Evolutionary conservation across 2,113 vertebrate genomes (phyloP), one percentile per base, ranked within the genome.

Genomic region (Glareola pratincola): DNA sequence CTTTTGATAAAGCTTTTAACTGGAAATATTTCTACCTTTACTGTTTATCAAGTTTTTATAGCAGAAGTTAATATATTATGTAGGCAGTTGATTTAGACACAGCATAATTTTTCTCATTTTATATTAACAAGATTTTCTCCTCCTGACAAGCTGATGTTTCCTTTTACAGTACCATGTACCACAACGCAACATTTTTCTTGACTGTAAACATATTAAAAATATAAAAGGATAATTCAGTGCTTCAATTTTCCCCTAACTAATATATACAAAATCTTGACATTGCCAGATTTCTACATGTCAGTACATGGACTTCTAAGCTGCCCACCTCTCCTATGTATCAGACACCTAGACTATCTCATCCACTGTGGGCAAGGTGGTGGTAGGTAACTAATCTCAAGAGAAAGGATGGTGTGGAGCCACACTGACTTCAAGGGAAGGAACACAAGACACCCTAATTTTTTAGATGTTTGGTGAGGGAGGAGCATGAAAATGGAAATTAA

Each of bases 1-100:
- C 20, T 92, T 95, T 76, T 94, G 57, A 96, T 96, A 85, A 96
- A 96, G 66, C 32, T 97, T 95, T 96, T 93, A 85, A 88, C 54
- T 94, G 67, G n/a, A 79, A 96, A 85, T 2, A 76, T 96, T 95
- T 86, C 67, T 77, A 94, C 56, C 54, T 95, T 95, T 88, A 84
- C 47, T 76, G n/a, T 92, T 90, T 85, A 90, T 95, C 50, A 92
- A 91, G 59, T 11, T 75, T 95, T 94, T 90, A 92, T 66, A 89
- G 22, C 16, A 80, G 85, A 90, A 93, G 54, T 77, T 94, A 95
- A 88, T 83, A 54, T 72, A 93, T 90, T 82, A 54, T 92, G 73
- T 76, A 76, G 37, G 37, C 39, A 90, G 62, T 39, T 86, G 50
- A 80, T 79, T 92, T 90, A 94, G 19, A 86, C 85, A 45, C 22